These are phyloP conservation scores for Orussus abietinus DNA, from an alignment of 1,140 invertebrate genomes.

Conservation along the genomic window DNA sequence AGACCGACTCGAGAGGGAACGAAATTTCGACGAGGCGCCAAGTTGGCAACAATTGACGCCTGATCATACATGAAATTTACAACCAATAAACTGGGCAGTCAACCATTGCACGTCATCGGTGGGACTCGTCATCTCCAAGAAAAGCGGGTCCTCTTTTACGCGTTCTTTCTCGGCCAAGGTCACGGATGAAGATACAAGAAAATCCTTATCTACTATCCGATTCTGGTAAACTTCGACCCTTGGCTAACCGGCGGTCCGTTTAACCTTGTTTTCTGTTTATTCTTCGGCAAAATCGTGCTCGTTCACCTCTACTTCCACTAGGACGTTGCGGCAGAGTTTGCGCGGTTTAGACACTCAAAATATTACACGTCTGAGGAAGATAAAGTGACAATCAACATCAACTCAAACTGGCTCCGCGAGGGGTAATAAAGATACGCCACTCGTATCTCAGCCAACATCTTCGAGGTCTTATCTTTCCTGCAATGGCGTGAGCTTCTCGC, in stretches of 20 bases:
- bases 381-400: conserved; percentile 50
- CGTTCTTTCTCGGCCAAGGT: no score
- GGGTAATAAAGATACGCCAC: conserved; percentile 49
- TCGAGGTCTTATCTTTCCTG: conserved; percentile 29
- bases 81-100: conserved; percentile 9
- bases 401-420: conserved; percentile 30
- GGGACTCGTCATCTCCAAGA: no score
- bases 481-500: conserved; percentile 31
- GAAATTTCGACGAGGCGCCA: neutral
- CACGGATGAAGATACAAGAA: no score
- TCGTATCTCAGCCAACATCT: conserved; percentile 35
- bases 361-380: conserved; percentile 41
- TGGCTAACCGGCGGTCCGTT: no score
- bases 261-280: no score
- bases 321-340: conserved; percentile 37
- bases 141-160: no score
- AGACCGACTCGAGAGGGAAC: conserved; percentile 13
- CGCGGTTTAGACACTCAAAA: conserved; percentile 38
- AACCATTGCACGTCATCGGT: no score
- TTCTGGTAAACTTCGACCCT: no score
- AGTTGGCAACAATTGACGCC: conserved; percentile 13
- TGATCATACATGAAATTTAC: conserved; percentile 16
- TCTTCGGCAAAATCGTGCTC: neutral
- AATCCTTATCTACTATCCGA: no score
- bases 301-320: no score